These are phyloP conservation scores for Epinotia nisella DNA, from an alignment of 2,888 invertebrate species.

Conservation along the genomic window DNA sequence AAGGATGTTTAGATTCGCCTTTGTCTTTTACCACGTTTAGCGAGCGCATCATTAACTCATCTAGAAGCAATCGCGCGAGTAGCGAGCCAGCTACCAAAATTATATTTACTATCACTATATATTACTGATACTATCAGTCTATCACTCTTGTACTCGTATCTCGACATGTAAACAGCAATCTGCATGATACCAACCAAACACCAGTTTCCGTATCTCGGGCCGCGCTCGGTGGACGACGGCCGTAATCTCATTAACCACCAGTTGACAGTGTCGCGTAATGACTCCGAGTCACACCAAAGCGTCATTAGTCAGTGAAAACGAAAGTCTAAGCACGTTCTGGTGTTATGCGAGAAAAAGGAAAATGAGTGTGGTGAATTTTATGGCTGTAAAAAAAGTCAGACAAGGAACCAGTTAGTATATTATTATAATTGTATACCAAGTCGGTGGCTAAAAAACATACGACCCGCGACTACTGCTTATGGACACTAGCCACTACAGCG, in stretches of 20 bases:
- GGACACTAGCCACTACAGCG: too few relatives aligned
- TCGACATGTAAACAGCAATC: slow-evolving; percentile 5
- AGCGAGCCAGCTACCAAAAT: too few relatives aligned
- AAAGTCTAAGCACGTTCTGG: slow-evolving; percentile 28
- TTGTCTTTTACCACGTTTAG: too few relatives aligned
- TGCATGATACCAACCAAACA: slow-evolving; percentile 9
- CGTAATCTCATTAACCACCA: slow-evolving; percentile 34
- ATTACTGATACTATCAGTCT: too few relatives aligned
- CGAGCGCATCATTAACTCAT: too few relatives aligned
- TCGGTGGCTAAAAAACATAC: too few relatives aligned
- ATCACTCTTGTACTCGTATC: slow-evolving; percentile 1
- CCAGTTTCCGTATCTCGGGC: slow-evolving; percentile 21
- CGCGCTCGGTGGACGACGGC: slow-evolving; percentile 1
- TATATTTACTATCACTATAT: not conserved
- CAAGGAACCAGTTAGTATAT: too few relatives aligned
- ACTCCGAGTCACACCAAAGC: slow-evolving; percentile 40
- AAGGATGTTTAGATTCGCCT: too few relatives aligned
- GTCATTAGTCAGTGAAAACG: slow-evolving; percentile 40
- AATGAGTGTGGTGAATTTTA: not conserved
- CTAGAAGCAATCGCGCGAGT: too few relatives aligned
- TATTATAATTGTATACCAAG: too few relatives aligned
- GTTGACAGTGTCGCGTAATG: slow-evolving; percentile 26
- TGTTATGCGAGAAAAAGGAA: slow-evolving; percentile 24
- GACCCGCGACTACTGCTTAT: too few relatives aligned
- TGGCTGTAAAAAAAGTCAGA: not conserved